phyloP scores from a whole-genome alignment of 2,113 vertebrate species.

The Accipiter virgatus region DNA sequence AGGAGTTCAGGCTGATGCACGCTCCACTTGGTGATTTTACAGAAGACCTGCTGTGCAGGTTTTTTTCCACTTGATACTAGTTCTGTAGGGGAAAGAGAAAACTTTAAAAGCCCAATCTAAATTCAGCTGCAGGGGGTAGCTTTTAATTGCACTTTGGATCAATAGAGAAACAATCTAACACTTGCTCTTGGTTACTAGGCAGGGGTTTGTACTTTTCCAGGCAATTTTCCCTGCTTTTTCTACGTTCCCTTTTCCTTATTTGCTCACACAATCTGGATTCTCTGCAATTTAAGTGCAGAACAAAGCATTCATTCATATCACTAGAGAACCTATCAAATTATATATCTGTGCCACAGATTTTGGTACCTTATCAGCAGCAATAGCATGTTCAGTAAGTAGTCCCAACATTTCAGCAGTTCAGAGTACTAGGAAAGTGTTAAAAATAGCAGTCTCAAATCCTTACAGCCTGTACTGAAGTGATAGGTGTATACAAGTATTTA shows the following conservation, averaged over 20 bases:
- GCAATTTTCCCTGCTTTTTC: neutral
- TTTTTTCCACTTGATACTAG: neutral
- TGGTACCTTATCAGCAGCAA: neutral
- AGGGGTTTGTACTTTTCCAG: constrained; percentile 32
- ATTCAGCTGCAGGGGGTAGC: constrained; percentile 32
- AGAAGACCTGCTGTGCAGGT: neutral
- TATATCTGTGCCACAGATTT: neutral
- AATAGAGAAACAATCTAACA: constrained; percentile 17
- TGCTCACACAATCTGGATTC: neutral
- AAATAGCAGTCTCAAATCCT: neutral
- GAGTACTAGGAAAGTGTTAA: neutral
- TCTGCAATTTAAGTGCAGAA: neutral
- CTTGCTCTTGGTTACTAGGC: neutral
- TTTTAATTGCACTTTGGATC: constrained; percentile 49
- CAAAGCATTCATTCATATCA: neutral
- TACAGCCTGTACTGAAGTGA: neutral
- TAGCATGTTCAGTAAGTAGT: neutral
- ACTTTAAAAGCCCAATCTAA: constrained; percentile 15
- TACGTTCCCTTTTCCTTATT: neutral
- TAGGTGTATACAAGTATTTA: neutral
- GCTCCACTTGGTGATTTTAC: neutral
- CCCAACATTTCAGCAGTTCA: neutral
- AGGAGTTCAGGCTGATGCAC: neutral
- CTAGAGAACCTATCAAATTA: neutral
- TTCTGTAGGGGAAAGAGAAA: neutral